A percentile compares a stretch with the other conserved stretches of the same genome.
Evolutionary conservation across 2,797 vertebrate genomes (phyloP).

Genomic region (Thalassophryne amazonica): DNA sequence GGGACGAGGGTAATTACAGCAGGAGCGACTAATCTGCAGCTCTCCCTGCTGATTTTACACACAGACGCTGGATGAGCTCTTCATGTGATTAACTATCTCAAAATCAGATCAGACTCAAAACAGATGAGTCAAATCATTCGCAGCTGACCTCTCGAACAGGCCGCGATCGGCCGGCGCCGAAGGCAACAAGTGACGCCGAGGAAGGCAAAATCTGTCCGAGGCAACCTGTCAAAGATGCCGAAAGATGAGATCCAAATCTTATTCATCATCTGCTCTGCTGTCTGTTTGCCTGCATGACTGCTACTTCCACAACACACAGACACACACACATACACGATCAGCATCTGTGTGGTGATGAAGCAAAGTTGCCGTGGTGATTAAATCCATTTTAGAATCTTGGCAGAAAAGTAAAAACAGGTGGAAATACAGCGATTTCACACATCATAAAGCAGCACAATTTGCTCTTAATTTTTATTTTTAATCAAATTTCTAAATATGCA

Average conservation of each 20-base stretch:
- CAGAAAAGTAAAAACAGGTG: no score
- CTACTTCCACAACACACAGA: constrained; percentile 28
- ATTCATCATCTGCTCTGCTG: constrained; percentile 38
- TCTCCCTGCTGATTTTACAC: background rate
- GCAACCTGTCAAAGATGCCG: constrained; percentile 8
- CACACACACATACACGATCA: constrained; percentile 36
- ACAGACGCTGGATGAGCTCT: background rate
- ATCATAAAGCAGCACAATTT: no score
- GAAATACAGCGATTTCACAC: no score
- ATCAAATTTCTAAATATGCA: no score
- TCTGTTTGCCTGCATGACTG: constrained; percentile 27
- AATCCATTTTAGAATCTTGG: no score
- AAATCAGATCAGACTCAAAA: constrained; percentile 13
- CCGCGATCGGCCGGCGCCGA: constrained; percentile 10
- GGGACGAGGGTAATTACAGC: no score
- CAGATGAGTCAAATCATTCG: constrained; percentile 12
- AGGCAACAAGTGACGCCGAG: background rate
- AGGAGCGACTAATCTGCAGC: background rate
- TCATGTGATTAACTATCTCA: constrained; percentile 3
- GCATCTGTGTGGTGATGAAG: no score
- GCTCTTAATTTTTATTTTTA: no score
- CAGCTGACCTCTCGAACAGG: constrained; percentile 3
- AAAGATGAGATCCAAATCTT: constrained; percentile 35
- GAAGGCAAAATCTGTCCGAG: constrained; percentile 21
- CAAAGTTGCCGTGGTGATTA: no score